Evolutionary conservation across 2,797 vertebrate species (phyloP).

Genomic region (Pseudochirops corinnae): DNA sequence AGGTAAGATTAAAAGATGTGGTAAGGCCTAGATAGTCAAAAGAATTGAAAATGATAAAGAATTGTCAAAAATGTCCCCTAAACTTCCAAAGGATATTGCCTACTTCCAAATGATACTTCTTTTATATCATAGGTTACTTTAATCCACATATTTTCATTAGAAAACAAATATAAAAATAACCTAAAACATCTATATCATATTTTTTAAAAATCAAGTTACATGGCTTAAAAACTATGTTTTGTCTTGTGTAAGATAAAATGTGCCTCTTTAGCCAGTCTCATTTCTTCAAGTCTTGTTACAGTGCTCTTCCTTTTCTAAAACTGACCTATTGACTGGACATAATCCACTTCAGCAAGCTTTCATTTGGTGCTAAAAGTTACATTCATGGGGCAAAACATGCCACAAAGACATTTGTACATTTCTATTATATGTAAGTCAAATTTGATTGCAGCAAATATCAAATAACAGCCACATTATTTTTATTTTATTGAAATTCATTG

Average conservation of each 20-base stretch:
- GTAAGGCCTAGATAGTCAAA: background rate
- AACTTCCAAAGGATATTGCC: background rate
- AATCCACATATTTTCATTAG: too few relatives aligned
- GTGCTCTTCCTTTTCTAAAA: background rate
- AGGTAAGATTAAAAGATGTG: background rate
- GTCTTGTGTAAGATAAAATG: background rate
- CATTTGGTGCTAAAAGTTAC: background rate
- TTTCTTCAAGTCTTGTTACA: slow-evolving; percentile 2
- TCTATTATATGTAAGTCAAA: slow-evolving; percentile 40
- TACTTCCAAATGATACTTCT: background rate
- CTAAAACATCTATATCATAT: background rate
- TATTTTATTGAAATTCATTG: slow-evolving; percentile 51
- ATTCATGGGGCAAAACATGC: background rate
- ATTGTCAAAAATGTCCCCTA: background rate
- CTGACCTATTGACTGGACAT: background rate
- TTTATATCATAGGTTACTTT: background rate
- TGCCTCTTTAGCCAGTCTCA: background rate
- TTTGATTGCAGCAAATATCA: slow-evolving; percentile 44
- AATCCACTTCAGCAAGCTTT: background rate
- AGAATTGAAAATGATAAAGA: background rate
- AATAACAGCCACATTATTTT: slow-evolving; percentile 10
- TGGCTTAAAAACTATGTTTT: slow-evolving; percentile 1
- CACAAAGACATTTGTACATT: background rate
- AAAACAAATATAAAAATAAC: too few relatives aligned
- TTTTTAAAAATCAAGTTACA: background rate